Percentiles rank a stretch among this genome's conserved stretches.
phyloP scores from a whole-genome alignment of 2,797 vertebrate species.

The Manis pentadactyla region DNA sequence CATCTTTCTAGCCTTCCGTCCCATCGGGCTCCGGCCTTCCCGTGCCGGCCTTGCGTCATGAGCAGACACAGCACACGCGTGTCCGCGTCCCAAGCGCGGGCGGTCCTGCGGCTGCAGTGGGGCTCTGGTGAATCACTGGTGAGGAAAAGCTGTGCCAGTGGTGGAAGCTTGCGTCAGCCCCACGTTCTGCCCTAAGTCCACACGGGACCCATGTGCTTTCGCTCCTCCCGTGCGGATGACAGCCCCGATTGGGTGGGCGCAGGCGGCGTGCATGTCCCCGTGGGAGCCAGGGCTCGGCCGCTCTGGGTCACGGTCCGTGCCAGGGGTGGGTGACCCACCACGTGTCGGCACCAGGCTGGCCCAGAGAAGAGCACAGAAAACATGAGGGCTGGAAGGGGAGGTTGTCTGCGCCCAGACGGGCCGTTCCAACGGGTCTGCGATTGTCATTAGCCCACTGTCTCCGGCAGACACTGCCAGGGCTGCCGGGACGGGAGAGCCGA shows the following conservation, averaged over 20 bases:
- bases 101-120: fast-evolving
- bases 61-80: fast-evolving
- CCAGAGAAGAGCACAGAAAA: not conserved
- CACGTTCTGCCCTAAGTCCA: fast-evolving
- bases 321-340: not conserved
- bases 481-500: not conserved
- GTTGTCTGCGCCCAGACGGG: not conserved
- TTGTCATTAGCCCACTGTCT: constrained; percentile 23
- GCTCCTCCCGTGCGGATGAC: fast-evolving
- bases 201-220: fast-evolving
- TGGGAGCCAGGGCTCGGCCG: fast-evolving
- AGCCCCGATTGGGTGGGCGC: fast-evolving
- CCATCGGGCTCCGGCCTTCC: fast-evolving
- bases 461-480: not conserved
- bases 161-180: fast-evolving
- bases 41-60: fast-evolving
- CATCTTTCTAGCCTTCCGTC: fast-evolving
- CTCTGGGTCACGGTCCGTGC: fast-evolving
- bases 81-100: fast-evolving
- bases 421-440: not conserved
- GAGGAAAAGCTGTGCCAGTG: fast-evolving
- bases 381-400: not conserved
- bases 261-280: fast-evolving
- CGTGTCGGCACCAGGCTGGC: not conserved
- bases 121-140: not conserved